phyloP scores from a whole-genome alignment of 2,888 invertebrate species.

The Pseudococcus jackbeardsleyi region DNA sequence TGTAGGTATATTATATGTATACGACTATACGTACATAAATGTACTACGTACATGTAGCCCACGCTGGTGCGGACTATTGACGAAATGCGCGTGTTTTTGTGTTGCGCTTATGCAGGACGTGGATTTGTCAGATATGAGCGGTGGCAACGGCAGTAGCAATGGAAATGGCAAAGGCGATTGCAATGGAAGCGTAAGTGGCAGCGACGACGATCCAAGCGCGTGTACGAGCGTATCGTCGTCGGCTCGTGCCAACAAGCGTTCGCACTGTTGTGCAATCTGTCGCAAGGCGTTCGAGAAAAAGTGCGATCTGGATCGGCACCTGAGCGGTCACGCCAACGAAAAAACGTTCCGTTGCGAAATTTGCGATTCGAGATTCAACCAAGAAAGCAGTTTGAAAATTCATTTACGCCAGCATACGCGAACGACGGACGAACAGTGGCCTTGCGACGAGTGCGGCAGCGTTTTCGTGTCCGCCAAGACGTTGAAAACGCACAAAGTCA shows the following conservation, averaged over 20 bases:
- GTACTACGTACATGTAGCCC: too few relatives aligned
- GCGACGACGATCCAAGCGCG: too few relatives aligned
- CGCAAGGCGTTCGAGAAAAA: constrained; percentile 73
- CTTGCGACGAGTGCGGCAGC: constrained; percentile 49
- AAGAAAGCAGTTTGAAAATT: constrained; percentile 74
- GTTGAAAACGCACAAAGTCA: constrained; percentile 45
- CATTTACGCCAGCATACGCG: constrained; percentile 75
- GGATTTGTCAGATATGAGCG: neutral
- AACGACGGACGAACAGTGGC: neutral
- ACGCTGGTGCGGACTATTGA: too few relatives aligned
- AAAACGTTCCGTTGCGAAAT: constrained; percentile 72
- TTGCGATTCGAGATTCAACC: constrained; percentile 71
- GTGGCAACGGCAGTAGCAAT: too few relatives aligned
- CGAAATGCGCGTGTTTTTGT: too few relatives aligned
- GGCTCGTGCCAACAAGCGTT: neutral
- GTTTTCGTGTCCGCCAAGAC: constrained; percentile 47
- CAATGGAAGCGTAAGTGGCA: too few relatives aligned
- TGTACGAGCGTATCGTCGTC: neutral
- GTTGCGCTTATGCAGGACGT: neutral
- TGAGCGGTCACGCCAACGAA: constrained; percentile 75
- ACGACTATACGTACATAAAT: too few relatives aligned
- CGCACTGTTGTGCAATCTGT: constrained; percentile 70
- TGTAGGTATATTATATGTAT: too few relatives aligned
- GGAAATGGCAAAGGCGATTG: too few relatives aligned
- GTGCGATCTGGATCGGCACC: constrained; percentile 73